phyloP scores from a whole-genome alignment of 2,797 vertebrate species.

The Garrulus glandarius region DNA sequence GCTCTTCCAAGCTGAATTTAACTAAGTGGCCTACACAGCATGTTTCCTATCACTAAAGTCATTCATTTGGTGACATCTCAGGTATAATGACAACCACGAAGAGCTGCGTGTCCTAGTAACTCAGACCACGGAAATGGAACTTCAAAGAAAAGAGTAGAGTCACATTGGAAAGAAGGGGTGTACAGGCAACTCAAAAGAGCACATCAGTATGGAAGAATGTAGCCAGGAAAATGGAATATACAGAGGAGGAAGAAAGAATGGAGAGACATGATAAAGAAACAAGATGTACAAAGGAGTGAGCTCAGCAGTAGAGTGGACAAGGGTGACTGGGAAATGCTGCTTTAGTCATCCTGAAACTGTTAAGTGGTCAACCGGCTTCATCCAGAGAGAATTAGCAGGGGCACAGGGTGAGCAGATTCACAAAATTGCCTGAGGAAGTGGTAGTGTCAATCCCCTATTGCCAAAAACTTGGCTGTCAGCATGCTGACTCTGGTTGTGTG shows the following conservation, averaged over 20 bases:
- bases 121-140: neutral
- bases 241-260: constrained; percentile 17
- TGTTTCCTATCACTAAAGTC: neutral
- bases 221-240: neutral
- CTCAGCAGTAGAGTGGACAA: constrained; percentile 19
- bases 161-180: neutral
- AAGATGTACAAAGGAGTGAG: neutral
- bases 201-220: neutral
- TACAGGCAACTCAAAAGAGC: neutral
- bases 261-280: neutral
- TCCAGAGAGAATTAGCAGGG: neutral
- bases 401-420: neutral
- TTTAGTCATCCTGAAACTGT: constrained; percentile 43
- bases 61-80: neutral
- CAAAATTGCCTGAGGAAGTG: constrained; percentile 11
- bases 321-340: neutral
- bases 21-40: neutral
- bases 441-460: neutral
- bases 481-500: neutral
- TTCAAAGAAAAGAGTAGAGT: neutral
- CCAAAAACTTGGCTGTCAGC: neutral
- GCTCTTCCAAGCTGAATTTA: neutral
- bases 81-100: neutral
- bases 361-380: constrained; percentile 14
- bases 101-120: neutral